Evolutionary conservation across 2,888 invertebrate species (phyloP), one percentile per base, ranked within the genome.

Genomic region (Drosophila nigricruria): DNA sequence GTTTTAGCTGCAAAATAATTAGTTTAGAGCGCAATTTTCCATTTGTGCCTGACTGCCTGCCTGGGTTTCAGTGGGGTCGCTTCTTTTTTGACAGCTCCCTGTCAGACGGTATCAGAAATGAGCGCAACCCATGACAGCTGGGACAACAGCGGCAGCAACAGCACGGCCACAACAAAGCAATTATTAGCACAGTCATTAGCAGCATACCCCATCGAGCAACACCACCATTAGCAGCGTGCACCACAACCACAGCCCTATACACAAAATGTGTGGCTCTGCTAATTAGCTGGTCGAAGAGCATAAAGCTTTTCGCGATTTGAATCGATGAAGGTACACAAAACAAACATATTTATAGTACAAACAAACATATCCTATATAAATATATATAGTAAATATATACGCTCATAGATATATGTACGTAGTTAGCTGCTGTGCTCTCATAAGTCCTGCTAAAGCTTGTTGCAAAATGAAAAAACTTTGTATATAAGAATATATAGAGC

Each of bases 161-260:
- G 27, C 38, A 59, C 62, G 58, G 71, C 72, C 76, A 78, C 75
- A 79, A 80, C 78, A 87, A 80, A 84, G 73, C 78, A 79, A 84
- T 82, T 82, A 82, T 82, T 82, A 71, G 86, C 82, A 76, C 59
- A 73, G 81, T 81, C 82, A 85, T 82, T 82, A 85, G 76, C 76
- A 79, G 40, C 54, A 67, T 34, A 64, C 23, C 58, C 27, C 43
- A 40, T 57, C 64, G 12, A 63, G 38, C 58, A 58, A 9, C 43
- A 42, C 30, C 50, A 10, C 8, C 50, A 59, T 9, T 36, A 42
- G 18, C 50, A 23, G 16, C 20, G 32, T 20, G 32, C 23, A 59
- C 43, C 42, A 23, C 32, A 52, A 34, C 40, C 40, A 20, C 27
- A 61, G 66, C 56, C 50, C 43, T 36, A n/a, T 32, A 52, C 45